phyloP scores from a whole-genome alignment of 1,140 invertebrate species.

The Pantala flavescens region DNA sequence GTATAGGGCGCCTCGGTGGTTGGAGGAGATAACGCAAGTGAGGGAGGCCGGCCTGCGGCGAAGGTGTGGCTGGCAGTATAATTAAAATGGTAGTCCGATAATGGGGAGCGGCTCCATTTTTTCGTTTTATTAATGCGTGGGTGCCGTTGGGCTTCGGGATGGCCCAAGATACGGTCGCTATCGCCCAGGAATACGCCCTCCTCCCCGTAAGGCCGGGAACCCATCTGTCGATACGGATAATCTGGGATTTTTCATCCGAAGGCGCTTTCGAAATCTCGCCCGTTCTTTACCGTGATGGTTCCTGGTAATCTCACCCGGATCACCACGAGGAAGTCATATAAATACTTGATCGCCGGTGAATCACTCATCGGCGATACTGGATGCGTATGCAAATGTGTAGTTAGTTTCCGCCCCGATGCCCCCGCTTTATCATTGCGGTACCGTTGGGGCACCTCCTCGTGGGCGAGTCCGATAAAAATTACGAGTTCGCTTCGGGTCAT shows the following conservation, averaged over 20 bases:
- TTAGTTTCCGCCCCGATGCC: too few species aligned
- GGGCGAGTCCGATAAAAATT: too few species aligned
- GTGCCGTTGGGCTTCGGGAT: neutral
- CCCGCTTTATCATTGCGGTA: too few species aligned
- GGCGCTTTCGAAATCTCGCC: neutral
- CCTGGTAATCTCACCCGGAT: too few species aligned
- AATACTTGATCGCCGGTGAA: too few species aligned
- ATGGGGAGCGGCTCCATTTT: neutral
- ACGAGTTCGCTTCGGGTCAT: too few species aligned
- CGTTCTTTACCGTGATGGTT: too few species aligned
- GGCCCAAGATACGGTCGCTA: neutral
- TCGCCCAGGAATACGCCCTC: neutral
- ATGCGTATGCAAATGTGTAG: too few species aligned
- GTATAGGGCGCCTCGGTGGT: too few species aligned
- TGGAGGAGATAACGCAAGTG: neutral
- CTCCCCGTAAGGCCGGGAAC: neutral
- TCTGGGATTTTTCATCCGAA: neutral
- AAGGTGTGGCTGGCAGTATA: neutral
- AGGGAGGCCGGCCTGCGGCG: neutral
- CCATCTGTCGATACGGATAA: neutral
- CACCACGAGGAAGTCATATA: too few species aligned
- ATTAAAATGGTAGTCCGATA: slow-evolving; percentile 10
- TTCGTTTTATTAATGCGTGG: neutral
- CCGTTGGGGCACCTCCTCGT: too few species aligned
- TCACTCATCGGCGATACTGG: too few species aligned